A percentile compares a stretch with the other conserved stretches of the same genome.
These are phyloP conservation scores for Margarornis squamiger DNA, from an alignment of 2,797 vertebrate species.

Conservation along the genomic window DNA sequence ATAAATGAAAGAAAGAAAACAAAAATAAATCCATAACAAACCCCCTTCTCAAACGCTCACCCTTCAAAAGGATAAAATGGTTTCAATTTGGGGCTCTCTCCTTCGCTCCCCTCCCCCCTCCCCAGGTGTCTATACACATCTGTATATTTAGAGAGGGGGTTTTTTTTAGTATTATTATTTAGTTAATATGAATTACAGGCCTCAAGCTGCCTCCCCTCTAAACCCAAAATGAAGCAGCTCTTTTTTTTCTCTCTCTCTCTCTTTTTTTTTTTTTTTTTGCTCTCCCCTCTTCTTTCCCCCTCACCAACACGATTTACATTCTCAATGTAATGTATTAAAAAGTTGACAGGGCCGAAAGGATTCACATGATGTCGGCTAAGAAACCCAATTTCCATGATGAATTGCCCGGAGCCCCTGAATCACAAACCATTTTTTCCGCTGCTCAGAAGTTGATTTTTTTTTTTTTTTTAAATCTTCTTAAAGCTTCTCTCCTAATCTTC, in stretches of 20 bases:
- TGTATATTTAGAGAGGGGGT: slow-evolving; percentile 64
- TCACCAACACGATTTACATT: slow-evolving; percentile 98
- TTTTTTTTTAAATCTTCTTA: slow-evolving; percentile 96
- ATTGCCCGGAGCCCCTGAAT: slow-evolving; percentile 99
- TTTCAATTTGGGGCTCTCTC: slow-evolving; percentile 75
- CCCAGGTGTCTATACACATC: slow-evolving; percentile 52
- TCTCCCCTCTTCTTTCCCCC: slow-evolving; percentile 70
- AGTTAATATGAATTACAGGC: slow-evolving; percentile 82
- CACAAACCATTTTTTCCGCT: slow-evolving; percentile 94
- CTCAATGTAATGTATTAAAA: slow-evolving; percentile 99
- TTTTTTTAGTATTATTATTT: slow-evolving; percentile 74
- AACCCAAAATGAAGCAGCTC: slow-evolving; percentile 81
- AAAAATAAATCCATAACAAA: slow-evolving; percentile 63
- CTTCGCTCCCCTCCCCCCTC: slow-evolving; percentile 34
- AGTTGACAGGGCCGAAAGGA: slow-evolving; percentile 99
- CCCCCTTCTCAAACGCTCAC: slow-evolving; percentile 52
- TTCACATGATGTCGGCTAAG: slow-evolving; percentile 99
- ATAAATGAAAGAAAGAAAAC: slow-evolving; percentile 40
- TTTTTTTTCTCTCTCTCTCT: slow-evolving; percentile 64
- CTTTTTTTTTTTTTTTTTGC: slow-evolving; percentile 12
- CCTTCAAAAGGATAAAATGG: slow-evolving; percentile 67
- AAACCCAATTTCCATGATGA: slow-evolving; percentile 99
- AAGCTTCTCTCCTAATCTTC: slow-evolving; percentile 99
- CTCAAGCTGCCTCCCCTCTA: slow-evolving; percentile 75
- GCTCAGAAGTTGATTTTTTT: slow-evolving; percentile 89